Percentiles rank a stretch among this genome's conserved stretches.
Evolutionary conservation across 1,140 invertebrate genomes (phyloP).

Genomic region (Cotesia glomerata): DNA sequence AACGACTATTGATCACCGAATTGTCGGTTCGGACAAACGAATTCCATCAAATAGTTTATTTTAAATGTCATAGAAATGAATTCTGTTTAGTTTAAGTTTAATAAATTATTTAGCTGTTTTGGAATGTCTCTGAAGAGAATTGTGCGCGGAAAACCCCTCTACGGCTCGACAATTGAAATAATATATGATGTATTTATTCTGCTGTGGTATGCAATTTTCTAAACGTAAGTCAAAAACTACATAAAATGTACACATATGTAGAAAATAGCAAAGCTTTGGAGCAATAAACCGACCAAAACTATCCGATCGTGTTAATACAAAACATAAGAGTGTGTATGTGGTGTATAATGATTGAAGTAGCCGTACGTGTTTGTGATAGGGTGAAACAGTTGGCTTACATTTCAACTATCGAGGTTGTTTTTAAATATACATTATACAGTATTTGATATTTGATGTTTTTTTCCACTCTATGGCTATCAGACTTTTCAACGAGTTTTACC

Average conservation of each 20-base stretch:
- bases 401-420: not conserved
- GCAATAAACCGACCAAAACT: too few species aligned
- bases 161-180: not conserved
- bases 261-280: too few species aligned
- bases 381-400: too few species aligned
- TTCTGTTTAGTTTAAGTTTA: not conserved
- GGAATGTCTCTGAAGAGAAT: conserved; percentile 18
- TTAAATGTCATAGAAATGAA: not conserved
- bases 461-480: conserved; percentile 48
- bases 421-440: not conserved
- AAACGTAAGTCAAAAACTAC: conserved; percentile 1
- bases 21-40: not conserved
- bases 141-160: not conserved
- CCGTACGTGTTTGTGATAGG: too few species aligned
- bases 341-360: too few species aligned
- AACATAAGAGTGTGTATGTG: too few species aligned
- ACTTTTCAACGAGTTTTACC: conserved; percentile 58
- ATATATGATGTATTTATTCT: too few species aligned
- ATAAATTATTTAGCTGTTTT: conserved; percentile 7
- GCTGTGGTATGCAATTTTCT: not conserved
- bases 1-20: not conserved
- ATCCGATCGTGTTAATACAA: too few species aligned
- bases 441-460: not conserved
- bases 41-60: not conserved
- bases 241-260: not conserved